Conservation (phyloP, 2,888 invertebrate species). For the Nomada goodeniana region DNA sequence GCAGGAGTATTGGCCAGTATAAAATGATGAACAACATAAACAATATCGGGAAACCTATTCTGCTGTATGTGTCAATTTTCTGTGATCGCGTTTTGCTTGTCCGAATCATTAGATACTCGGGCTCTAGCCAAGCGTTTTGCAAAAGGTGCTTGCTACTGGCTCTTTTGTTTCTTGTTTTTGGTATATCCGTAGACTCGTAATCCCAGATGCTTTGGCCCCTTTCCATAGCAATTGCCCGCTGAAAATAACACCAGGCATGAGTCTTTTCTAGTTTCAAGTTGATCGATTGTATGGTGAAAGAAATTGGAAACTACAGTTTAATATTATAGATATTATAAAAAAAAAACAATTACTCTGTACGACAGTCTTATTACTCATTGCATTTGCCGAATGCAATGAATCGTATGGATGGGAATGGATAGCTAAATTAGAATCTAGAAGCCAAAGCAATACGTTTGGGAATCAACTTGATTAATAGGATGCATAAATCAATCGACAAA, state of each 20-base stretch:
- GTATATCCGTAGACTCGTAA: constrained; percentile 71
- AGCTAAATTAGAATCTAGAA: not conserved
- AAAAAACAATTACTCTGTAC: too few relatives aligned
- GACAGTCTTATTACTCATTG: too few relatives aligned
- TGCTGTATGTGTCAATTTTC: constrained; percentile 91
- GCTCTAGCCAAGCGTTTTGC: constrained; percentile 82
- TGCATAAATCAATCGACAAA: not conserved
- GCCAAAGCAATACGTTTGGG: not conserved
- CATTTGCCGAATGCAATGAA: too few relatives aligned
- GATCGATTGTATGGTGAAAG: not conserved
- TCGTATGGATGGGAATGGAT: too few relatives aligned
- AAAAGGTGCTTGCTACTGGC: constrained; percentile 78
- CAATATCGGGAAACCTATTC: constrained; percentile 91
- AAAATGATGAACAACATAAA: constrained; percentile 91
- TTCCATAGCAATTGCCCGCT: constrained; percentile 88
- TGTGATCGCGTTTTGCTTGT: constrained; percentile 90
- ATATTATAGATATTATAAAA: too few relatives aligned
- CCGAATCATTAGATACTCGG: constrained; percentile 72
- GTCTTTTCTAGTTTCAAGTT: not conserved
- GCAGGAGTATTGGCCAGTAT: constrained; percentile 92
- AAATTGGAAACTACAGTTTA: too few relatives aligned
- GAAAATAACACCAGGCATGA: constrained; percentile 60
- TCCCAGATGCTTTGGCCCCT: constrained; percentile 86
- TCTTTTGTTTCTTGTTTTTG: constrained; percentile 74
- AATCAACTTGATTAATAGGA: not conserved